phyloP scores from a whole-genome alignment of 2,113 vertebrate genomes.

The Oenanthe melanoleuca region DNA sequence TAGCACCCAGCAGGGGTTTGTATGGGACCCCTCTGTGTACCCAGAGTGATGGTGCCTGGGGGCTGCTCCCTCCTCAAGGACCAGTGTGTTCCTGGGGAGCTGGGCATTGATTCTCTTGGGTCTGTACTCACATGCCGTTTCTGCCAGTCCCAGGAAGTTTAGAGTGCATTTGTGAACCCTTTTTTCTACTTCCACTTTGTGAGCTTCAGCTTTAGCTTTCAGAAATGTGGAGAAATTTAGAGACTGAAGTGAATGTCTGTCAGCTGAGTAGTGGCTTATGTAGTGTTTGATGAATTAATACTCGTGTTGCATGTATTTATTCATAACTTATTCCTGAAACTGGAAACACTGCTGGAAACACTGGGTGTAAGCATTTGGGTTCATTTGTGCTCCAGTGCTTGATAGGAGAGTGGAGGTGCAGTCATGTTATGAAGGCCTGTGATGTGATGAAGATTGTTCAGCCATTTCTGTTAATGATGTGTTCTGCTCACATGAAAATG shows the following conservation, averaged over 20 bases:
- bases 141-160: background rate
- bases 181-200: background rate
- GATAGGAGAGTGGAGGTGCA: background rate
- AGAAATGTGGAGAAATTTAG: background rate
- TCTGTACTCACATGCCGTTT: background rate
- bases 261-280: background rate
- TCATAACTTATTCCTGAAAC: slow-evolving; percentile 32
- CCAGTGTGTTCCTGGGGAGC: background rate
- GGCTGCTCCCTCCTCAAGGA: background rate
- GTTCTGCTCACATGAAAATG: background rate
- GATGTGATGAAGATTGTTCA: background rate
- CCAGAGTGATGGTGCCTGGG: background rate
- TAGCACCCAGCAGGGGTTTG: background rate
- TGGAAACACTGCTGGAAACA: background rate
- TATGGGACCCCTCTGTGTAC: fast-evolving
- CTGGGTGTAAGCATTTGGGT: background rate
- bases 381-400: background rate
- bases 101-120: background rate
- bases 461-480: background rate
- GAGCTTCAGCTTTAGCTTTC: background rate
- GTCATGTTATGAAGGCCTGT: background rate
- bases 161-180: background rate
- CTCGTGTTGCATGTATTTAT: background rate
- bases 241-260: background rate
- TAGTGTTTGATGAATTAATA: background rate